Base-by-base conservation (phyloP, 2,113 vertebrate species). In the Halcyon malimbica region DNA sequence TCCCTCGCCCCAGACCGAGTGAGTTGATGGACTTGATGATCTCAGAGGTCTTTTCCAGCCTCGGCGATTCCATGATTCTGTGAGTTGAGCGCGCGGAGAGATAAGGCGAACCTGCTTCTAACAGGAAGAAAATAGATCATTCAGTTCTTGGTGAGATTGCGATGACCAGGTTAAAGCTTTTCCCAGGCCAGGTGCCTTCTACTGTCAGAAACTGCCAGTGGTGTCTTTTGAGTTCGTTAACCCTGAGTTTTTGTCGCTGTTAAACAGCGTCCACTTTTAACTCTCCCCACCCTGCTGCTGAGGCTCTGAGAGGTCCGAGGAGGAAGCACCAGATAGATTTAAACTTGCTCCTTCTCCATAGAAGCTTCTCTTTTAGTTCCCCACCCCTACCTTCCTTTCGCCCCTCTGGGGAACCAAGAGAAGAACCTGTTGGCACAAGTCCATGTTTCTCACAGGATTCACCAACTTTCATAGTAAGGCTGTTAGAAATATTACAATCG, bases 371-470 rank as follows among this genome's bases (percentile, higher is more conserved):
- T 77, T 13, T 50, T 17, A 29, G 42, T 13, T 41, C 41, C 56
- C 17, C 1, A 3, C 53, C 46, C 7, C 6, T 41, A 11, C 29
- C 31, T 68, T 68, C 13, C 9, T 35, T 62, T 54, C 28, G 56
- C 10, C 31, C 19, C 0, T 0, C 3, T 1, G 11, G n/a, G 37
- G 42, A 46, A 4, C 7, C 0, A 0, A 84, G 65, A 17, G 3
- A 46, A 54, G 44, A 7, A 5, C 6, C 23, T 31, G 6, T 26
- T 20, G 78, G 62, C 14, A 51, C 24, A 20, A 46, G 17, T 35
- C 17, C 5, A 4, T 17, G 12, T 28, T 48, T 92, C 42, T 35
- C 67, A 1, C 4, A 9, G 46, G 7, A 33, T n/a, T 10, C 4
- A 1, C 13, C 10, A 2, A 0, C 23, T 80, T 48, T 14, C 24